Percentiles rank a stretch among this genome's conserved stretches.
Evolutionary conservation across 2,888 invertebrate genomes (phyloP).

Genomic region (Omphaloscelis lunosa): DNA sequence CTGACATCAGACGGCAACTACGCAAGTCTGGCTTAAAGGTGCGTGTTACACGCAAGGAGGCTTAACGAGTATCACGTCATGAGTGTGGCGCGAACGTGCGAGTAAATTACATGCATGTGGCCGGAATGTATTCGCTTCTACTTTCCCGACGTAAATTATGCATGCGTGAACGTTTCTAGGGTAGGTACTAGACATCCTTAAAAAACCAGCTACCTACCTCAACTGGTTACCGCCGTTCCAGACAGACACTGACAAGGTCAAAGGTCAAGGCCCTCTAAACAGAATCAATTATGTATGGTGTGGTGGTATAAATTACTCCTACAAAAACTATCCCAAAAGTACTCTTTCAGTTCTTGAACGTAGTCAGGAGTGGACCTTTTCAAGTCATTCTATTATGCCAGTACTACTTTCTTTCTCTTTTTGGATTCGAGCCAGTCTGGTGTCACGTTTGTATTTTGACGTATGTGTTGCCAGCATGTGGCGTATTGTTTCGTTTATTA

Average conservation of each 20-base stretch:
- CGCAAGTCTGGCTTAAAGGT: neutral
- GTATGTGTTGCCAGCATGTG: constrained; percentile 29
- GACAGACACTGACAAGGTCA: neutral
- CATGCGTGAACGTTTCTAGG: neutral
- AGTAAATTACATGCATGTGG: neutral
- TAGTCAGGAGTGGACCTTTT: constrained; percentile 12
- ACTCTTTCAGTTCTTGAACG: no score
- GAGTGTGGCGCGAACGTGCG: neutral
- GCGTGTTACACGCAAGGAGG: constrained; percentile 16
- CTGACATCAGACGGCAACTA: neutral
- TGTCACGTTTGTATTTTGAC: constrained; percentile 38
- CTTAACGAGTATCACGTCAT: neutral
- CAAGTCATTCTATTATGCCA: neutral
- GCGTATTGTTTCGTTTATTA: constrained; percentile 26
- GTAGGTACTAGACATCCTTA: neutral
- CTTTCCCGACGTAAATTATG: neutral
- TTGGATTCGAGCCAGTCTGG: constrained; percentile 21
- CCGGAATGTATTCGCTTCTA: neutral
- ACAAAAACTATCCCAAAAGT: neutral
- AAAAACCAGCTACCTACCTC: neutral
- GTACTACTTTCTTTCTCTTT: constrained; percentile 11
- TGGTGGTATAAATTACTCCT: neutral
- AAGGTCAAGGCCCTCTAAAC: constrained; percentile 3
- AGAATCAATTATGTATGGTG: constrained; percentile 1
- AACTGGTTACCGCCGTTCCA: neutral